These are phyloP conservation scores for Aphodius sticticus DNA, from an alignment of 2,888 invertebrate species.

Conservation along the genomic window DNA sequence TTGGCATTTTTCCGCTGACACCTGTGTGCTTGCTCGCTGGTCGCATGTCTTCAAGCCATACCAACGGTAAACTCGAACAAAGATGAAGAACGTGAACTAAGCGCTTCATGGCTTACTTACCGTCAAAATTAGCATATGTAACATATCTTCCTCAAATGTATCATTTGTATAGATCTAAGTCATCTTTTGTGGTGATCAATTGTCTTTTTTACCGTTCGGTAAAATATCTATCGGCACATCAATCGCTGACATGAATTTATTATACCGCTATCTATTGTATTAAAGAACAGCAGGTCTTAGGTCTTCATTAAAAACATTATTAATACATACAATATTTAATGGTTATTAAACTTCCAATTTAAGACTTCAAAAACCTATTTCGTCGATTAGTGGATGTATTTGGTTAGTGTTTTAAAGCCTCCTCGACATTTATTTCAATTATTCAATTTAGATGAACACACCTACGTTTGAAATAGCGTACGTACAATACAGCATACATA, in stretches of 20 bases:
- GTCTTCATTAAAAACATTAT: background rate
- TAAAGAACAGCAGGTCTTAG: background rate
- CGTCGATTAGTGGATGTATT: background rate
- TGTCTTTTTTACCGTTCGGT: background rate
- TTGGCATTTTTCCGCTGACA: background rate
- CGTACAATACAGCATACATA: background rate
- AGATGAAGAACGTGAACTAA: background rate
- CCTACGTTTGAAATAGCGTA: background rate
- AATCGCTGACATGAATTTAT: background rate
- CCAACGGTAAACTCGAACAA: background rate
- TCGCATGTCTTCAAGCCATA: background rate
- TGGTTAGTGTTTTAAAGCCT: background rate
- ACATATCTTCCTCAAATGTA: background rate
- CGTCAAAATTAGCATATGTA: background rate
- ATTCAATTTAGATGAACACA: background rate
- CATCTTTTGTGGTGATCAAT: background rate
- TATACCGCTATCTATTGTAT: background rate
- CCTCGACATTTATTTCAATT: background rate
- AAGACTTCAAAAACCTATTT: background rate
- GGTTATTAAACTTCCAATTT: background rate
- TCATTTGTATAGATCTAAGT: background rate
- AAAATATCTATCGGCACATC: background rate
- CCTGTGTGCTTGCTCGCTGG: background rate
- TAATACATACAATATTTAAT: slow-evolving; percentile 4
- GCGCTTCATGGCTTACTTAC: background rate